Base-by-base conservation (phyloP, 35 echinoderm and acorn worm genomes). In the Hemicentrotus pulcherrimus region DNA sequence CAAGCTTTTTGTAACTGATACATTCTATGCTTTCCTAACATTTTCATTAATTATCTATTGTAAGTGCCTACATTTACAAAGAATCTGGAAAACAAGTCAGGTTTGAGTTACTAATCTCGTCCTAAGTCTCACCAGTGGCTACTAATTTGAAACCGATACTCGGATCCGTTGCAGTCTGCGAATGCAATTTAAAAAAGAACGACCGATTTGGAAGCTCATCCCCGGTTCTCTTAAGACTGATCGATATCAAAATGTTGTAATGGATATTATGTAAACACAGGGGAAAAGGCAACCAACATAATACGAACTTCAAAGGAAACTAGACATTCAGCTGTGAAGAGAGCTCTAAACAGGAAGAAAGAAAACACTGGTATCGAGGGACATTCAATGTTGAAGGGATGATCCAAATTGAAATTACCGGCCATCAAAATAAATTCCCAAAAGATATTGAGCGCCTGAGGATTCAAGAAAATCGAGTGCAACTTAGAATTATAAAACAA, bases 71-170 rank as follows among this genome's bases (percentile, higher is more conserved):
- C 4, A 78, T 78, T 78, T 78, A 22, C 22, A n/a, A 78, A 18
- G 19, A 78, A 78, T n/a, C 9, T 4, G 19, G 22, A 78, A 78
- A 78, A 78, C 19, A 78, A 78, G 22, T 78, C 22, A 22, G 65
- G 65, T 22, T 78, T 78, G 65, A 78, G 65, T 78, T 78, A 78
- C 65, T 78, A 78, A 78, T 78, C 65, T 78, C 65, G 19, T 78
- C 65, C 19, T 28, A 1, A 7, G 4, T 78, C 65, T 22, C 22
- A 78, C 65, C 19, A 78, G 6, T n/a, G n/a, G 65, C 15, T 0
- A 22, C 22, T 78, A 78, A 78, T 78, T 78, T 78, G 65, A 78
- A 78, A 78, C 65, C 65, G 65, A 78, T 78, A 78, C 28, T 78
- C 7, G 18, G 65, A 78, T 78, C 65, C 65, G 65, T 22, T 22